Evolutionary conservation across 2,888 invertebrate species (phyloP), one percentile per base, ranked within the genome.

Genomic region (Clanis bilineata): DNA sequence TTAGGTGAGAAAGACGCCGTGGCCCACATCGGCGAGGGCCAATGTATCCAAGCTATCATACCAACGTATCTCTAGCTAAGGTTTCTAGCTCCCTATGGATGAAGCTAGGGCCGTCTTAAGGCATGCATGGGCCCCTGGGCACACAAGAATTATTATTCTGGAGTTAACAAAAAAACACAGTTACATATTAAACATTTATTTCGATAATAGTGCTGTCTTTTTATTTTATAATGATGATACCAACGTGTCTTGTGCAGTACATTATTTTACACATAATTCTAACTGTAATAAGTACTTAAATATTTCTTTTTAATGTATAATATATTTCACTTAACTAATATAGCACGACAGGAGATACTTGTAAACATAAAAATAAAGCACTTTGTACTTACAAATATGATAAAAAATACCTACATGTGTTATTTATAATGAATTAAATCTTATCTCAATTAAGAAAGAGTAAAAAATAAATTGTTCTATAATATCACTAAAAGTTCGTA

Each of bases 161-260:
- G 2, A 21, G 4, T n/a, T 21, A 3, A 4, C 18, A 51, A 32
- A 51, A 10, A 18, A 51, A 45, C n/a, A 25, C 45, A 5, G 25
- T 23, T 45, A 23, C n/a, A 6, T 25, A 51, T 32, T n/a, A 32
- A 51, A 51, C 32, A 57, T 67, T 55, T 62, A 64, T 62, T 64
- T 47, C 10, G 56, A 61, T 56, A 62, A 32, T 41, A 36, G 56
- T n/a, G 10, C 54, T 63, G 60, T 60, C 60, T 60, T 63, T 60
- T 63, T 60, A 47, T 60, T 61, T 51, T 5, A 18, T 51, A 3
- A 18, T 18, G 7, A 9, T 51, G 32, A 32, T 18, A n/a, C 15
- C 18, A 32, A 51, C 1, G 18, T 51, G 18, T n/a, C 3, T 9
- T 28, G 28, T 28, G 47, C 3, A 28, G 18, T 28, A 28, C 3